phyloP scores from a whole-genome alignment of 2,113 vertebrate species.

The Corynorhinus townsendii region DNA sequence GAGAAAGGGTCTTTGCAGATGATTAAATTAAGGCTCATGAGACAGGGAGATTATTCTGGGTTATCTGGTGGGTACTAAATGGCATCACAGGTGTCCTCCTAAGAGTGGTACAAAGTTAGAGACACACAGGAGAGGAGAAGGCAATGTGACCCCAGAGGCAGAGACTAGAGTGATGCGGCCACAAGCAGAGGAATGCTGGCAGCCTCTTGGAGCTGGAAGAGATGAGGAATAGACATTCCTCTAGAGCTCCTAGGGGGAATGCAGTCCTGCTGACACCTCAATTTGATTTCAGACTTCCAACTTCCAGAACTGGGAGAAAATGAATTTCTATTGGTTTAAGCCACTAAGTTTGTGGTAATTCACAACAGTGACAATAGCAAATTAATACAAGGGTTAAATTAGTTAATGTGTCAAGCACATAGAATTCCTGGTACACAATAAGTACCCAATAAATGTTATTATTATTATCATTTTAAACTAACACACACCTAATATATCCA shows the following conservation, averaged over 20 bases:
- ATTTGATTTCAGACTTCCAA: neutral
- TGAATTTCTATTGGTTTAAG: neutral
- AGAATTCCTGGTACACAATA: rapidly evolving
- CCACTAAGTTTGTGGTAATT: neutral
- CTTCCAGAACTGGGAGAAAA: neutral
- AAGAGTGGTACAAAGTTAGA: no score
- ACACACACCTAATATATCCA: rapidly evolving
- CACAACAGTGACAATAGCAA: neutral
- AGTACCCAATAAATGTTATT: rapidly evolving
- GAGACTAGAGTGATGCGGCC: rapidly evolving
- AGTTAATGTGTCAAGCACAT: neutral
- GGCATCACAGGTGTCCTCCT: rapidly evolving
- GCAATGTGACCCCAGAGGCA: neutral
- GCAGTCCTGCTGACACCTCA: neutral
- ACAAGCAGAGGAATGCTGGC: neutral
- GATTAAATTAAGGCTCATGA: neutral
- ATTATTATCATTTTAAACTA: no score
- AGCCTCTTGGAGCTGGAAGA: neutral
- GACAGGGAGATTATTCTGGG: neutral
- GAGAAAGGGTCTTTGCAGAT: neutral
- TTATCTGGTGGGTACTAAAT: no score
- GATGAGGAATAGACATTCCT: neutral
- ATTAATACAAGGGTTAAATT: neutral
- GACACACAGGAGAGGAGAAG: neutral
- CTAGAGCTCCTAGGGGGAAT: rapidly evolving